A percentile compares a stretch with the other conserved stretches of the same genome.
Conservation (phyloP, 2,888 invertebrate genomes). For the Tholera decimalis region DNA sequence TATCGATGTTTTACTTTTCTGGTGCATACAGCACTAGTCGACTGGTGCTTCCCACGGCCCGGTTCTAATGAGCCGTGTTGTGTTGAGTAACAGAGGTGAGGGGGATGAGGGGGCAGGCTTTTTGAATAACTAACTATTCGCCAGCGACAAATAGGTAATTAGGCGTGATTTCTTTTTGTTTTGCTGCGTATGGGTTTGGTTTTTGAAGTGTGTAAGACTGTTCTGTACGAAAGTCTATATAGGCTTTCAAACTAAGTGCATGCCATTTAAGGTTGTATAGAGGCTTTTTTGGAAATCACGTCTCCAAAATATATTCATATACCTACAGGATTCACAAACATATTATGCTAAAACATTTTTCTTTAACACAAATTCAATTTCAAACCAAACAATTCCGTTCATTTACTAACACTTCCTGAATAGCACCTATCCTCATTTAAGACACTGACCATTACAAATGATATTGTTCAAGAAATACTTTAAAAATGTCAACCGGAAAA, state of each 20-base stretch:
- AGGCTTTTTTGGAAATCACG: background rate
- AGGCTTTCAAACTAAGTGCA: background rate
- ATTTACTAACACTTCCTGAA: constrained; percentile 17
- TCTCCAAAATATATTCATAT: constrained; percentile 1
- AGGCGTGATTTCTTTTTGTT: constrained; percentile 70
- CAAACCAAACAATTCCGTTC: background rate
- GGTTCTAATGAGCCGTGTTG: constrained; percentile 89
- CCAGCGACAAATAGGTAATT: constrained; percentile 75
- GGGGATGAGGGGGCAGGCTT: constrained; percentile 69
- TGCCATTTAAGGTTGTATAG: background rate
- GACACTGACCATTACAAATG: constrained; percentile 49
- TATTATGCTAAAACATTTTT: background rate
- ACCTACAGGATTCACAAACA: no score
- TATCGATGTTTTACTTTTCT: constrained; percentile 48
- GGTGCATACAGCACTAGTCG: constrained; percentile 73
- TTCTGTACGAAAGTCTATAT: background rate
- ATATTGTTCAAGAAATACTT: constrained; percentile 63
- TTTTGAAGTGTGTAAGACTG: constrained; percentile 12
- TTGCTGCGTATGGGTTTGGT: constrained; percentile 44
- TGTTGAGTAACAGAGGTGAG: constrained; percentile 83
- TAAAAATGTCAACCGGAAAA: constrained; percentile 78
- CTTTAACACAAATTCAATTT: background rate
- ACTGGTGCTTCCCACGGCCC: constrained; percentile 86
- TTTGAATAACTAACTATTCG: constrained; percentile 80
- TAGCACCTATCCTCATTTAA: constrained; percentile 27